These are phyloP conservation scores for Cosmia trapezina DNA, from an alignment of 2,888 invertebrate genomes.

Conservation along the genomic window DNA sequence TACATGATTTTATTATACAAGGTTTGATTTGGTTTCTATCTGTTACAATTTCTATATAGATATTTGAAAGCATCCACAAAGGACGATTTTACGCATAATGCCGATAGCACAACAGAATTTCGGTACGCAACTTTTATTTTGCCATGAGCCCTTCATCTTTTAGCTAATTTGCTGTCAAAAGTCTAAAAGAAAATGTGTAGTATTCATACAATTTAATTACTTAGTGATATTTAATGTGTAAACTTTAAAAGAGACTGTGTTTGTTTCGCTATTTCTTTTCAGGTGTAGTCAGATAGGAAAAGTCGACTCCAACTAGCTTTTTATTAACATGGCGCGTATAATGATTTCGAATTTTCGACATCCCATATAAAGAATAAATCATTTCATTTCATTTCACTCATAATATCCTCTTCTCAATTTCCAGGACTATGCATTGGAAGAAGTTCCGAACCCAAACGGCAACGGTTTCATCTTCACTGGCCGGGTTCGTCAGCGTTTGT, in stretches of 20 bases:
- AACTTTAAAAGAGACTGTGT: too few species aligned
- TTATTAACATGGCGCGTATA: too few species aligned
- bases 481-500: constrained; percentile 90
- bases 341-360: too few species aligned
- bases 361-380: neutral
- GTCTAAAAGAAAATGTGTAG: too few species aligned
- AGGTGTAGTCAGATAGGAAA: neutral
- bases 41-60: neutral
- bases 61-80: neutral
- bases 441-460: constrained; percentile 87
- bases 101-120: neutral
- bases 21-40: neutral
- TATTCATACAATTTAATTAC: too few species aligned
- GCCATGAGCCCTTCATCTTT: neutral
- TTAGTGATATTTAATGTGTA: neutral
- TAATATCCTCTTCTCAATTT: constrained; percentile 58
- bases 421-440: constrained; percentile 93
- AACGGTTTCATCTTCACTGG: constrained; percentile 90
- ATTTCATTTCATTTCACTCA: neutral
- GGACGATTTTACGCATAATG: neutral
- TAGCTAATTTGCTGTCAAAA: neutral
- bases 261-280: neutral
- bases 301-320: too few species aligned
- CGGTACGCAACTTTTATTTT: neutral
- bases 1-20: neutral